phyloP scores from a whole-genome alignment of 2,888 invertebrate species.

The Nymphalis polychloros region DNA sequence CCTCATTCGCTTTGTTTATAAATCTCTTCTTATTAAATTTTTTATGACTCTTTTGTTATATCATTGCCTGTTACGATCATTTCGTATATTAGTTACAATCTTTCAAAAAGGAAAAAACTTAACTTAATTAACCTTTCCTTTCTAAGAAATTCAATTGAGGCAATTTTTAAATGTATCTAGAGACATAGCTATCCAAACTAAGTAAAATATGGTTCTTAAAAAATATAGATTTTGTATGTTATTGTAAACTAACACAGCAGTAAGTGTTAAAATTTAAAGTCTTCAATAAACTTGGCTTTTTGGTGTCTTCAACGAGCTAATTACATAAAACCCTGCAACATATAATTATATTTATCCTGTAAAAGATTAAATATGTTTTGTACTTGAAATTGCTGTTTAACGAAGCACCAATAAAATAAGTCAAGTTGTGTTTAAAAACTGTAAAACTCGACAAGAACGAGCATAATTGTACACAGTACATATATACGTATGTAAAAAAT shows the following conservation, averaged over 20 bases:
- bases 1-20: conserved; percentile 12
- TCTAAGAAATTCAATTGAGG: too few relatives aligned
- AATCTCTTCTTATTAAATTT: conserved; percentile 7
- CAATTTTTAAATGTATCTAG: neutral
- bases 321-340: neutral
- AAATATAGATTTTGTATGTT: neutral
- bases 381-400: neutral
- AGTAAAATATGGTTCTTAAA: neutral
- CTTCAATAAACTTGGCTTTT: too few relatives aligned
- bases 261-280: neutral
- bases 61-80: neutral
- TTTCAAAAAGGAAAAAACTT: too few relatives aligned
- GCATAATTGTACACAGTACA: conserved; percentile 13
- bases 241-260: neutral
- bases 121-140: too few relatives aligned
- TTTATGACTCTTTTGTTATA: conserved; percentile 3
- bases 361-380: neutral
- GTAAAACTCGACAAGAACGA: conserved; percentile 8
- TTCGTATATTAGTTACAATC: neutral
- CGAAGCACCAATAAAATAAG: neutral
- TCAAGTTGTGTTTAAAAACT: conserved; percentile 8
- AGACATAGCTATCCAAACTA: neutral
- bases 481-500: conserved; percentile 14
- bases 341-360: neutral
- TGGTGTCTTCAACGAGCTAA: neutral